Base-by-base conservation (phyloP, 2,888 invertebrate species). In the Meiosimyza platycephala region DNA sequence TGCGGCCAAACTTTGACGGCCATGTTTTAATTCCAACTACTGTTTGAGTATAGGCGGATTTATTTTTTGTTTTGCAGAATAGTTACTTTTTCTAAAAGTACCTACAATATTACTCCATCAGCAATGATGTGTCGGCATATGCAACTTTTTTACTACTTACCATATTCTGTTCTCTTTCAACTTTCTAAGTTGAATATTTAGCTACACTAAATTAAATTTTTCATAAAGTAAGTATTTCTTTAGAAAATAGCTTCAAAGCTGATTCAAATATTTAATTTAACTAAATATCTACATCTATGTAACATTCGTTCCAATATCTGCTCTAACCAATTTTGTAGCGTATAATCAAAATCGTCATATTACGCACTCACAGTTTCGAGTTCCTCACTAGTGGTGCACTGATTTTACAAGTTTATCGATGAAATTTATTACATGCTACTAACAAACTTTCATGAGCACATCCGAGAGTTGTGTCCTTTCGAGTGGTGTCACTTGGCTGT, bases 371-470 rank as follows among this genome's bases (percentile, higher is more conserved):
- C 63, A 50, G 50, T 13, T 18, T n/a, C 63, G 48, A 40, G 9
- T 40, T 40, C 40, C 40, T 9, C 5, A 40, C 16, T 18, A n/a
- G 15, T 62, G n/a, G 51, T 22, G 47, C 16, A 28, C 54, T 65
- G 48, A 48, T 73, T 73, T 75, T 69, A 74, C 75, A 78, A 77
- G 77, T 78, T 78, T 77, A 78, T 77, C 76, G 77, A 78, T 79
- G 75, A 78, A 79, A 79, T 79, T 78, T 79, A 79, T 79, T 78
- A 73, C 76, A 60, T 76, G 55, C 40, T 63, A 47, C 22, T 55
- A 63, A 48, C 64, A 54, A 54, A 33, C 28, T 48, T 47, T 12
- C 51, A 47, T 15, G 50, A n/a, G 48, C 64, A 9, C 18, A 12
- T 63, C 16, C 22, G 18, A 16, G 33, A 64, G 50, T 13, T 28